A percentile compares a stretch with the other conserved stretches of the same genome.
Conservation (phyloP, 2,797 vertebrate species). For the Rhinogobio ventralis region DNA sequence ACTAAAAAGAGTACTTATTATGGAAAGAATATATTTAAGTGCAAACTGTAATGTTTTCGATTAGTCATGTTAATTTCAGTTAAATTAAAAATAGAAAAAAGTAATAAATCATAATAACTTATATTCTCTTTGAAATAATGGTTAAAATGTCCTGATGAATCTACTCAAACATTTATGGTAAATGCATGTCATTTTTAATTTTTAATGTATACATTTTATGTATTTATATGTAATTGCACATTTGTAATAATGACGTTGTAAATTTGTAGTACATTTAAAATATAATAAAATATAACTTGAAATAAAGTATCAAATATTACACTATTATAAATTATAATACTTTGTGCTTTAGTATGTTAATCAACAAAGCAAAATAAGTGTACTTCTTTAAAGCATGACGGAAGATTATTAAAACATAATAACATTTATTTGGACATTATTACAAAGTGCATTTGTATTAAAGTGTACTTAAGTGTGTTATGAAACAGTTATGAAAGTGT, state of each 20-base stretch:
- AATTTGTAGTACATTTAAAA: background rate
- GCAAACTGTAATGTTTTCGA: background rate
- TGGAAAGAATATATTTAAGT: background rate
- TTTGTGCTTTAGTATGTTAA: background rate
- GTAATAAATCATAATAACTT: background rate
- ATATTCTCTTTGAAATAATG: background rate
- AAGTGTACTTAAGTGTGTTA: background rate
- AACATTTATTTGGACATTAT: background rate
- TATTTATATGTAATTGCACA: background rate
- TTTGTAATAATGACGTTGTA: background rate
- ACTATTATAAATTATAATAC: background rate
- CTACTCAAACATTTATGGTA: background rate
- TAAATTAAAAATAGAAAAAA: background rate
- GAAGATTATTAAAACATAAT: background rate
- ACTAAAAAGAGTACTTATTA: too few relatives aligned
- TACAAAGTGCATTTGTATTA: background rate
- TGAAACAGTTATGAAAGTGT: background rate
- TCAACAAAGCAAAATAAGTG: background rate
- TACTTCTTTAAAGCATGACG: background rate
- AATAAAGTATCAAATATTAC: background rate
- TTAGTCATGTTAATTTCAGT: background rate
- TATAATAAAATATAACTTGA: background rate
- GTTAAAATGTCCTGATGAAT: background rate
- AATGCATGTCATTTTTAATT: too few relatives aligned
- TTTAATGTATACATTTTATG: too few relatives aligned